Conservation (phyloP, 2,113 vertebrate species). For the Gasterosteus aculeatus region DNA sequence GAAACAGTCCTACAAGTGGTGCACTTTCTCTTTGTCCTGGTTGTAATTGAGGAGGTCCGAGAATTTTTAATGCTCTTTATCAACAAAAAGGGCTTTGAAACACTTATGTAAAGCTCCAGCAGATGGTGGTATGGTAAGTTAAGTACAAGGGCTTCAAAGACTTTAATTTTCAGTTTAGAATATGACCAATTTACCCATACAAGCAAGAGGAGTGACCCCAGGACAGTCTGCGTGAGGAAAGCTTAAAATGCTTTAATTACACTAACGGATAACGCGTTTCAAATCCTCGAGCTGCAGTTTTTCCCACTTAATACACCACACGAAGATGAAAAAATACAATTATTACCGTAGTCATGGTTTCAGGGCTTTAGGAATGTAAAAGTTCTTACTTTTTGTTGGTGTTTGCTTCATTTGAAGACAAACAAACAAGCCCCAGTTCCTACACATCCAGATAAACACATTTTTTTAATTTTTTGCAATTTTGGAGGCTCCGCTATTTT, state of each 20-base stretch:
- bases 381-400: neutral
- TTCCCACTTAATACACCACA: neutral
- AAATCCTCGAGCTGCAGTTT: conserved; percentile 31
- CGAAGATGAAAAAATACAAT: conserved; percentile 25
- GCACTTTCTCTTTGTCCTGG: conserved; percentile 57
- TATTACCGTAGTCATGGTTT: conserved; percentile 33
- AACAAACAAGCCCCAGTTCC: neutral
- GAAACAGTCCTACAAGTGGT: conserved; percentile 54
- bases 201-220: neutral
- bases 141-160: neutral
- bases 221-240: conserved; percentile 15
- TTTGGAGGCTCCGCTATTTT: neutral
- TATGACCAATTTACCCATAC: conserved; percentile 11
- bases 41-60: neutral
- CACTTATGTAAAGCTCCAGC: neutral
- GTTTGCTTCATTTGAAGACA: no score
- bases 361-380: conserved; percentile 29
- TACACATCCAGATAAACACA: no score
- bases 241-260: conserved; percentile 39
- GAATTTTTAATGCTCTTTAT: neutral
- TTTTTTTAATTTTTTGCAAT: neutral
- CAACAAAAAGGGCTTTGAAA: neutral
- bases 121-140: neutral
- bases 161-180: conserved; percentile 4
- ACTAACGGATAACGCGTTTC: conserved; percentile 33